Conservation (phyloP, 2,797 vertebrate genomes). For the Clarias platycephalus region DNA sequence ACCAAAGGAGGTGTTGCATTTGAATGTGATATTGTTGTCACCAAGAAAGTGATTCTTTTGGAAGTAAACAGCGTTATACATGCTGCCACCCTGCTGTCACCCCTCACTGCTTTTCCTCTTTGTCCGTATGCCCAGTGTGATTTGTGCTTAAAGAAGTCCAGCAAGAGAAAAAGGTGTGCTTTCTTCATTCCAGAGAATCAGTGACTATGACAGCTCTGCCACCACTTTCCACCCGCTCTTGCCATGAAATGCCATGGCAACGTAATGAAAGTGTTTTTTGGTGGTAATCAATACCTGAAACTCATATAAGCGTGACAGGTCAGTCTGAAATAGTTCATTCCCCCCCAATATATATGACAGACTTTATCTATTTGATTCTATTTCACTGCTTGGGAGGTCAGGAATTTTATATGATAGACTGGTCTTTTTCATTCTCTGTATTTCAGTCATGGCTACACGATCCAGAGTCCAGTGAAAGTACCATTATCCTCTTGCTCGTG, state of each 20-base stretch:
- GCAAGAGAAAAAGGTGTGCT: slow-evolving; percentile 14
- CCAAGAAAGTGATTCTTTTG: slow-evolving; percentile 29
- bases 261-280: slow-evolving; percentile 47
- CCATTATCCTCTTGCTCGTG: not conserved
- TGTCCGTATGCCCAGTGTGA: slow-evolving; percentile 27
- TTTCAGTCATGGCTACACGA: slow-evolving; percentile 28
- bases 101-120: slow-evolving; percentile 11
- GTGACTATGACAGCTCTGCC: slow-evolving; percentile 42
- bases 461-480: not conserved
- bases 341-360: slow-evolving; percentile 35
- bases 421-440: slow-evolving; percentile 44
- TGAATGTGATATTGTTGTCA: slow-evolving; percentile 34
- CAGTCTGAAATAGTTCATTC: slow-evolving; percentile 43
- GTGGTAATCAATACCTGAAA: slow-evolving; percentile 49
- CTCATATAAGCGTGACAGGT: slow-evolving; percentile 43
- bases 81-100: slow-evolving; percentile 13
- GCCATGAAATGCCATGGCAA: slow-evolving; percentile 26
- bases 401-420: slow-evolving; percentile 37
- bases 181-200: slow-evolving; percentile 45
- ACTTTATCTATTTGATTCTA: slow-evolving; percentile 48
- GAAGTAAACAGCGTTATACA: slow-evolving; percentile 46
- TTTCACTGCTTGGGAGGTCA: slow-evolving; percentile 38
- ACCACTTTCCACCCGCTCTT: slow-evolving; percentile 3
- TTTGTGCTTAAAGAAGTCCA: slow-evolving; percentile 28
- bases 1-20: slow-evolving; percentile 28